Percentiles rank a stretch among this genome's conserved stretches.
Conservation (phyloP, 1,140 invertebrate genomes). For the fruit fly (Drosophila melanogaster) region Release_6_plus_ISO1_MT NC_004354.4:16582501-16583000, state of each 20-base stretch:
- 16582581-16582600: not conserved
- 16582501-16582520: slow-evolving; percentile 81
- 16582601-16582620: not conserved
- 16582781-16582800: not conserved
- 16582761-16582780: not conserved
- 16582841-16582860: no score
- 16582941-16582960: not conserved
- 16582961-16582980: not conserved
- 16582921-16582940: no score
- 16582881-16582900: no score
- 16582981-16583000: not conserved
- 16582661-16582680: not conserved
- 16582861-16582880: no score
- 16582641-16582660: not conserved
- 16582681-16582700: no score
- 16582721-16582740: not conserved
- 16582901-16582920: no score
- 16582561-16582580: not conserved
- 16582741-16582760: not conserved
- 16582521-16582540: slow-evolving; percentile 54
- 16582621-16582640: not conserved
- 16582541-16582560: slow-evolving; percentile 12
- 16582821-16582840: not conserved
- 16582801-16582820: not conserved
- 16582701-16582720: no score